Evolutionary conservation across 2,888 invertebrate species (phyloP).

Genomic region (Acronicta aceris): DNA sequence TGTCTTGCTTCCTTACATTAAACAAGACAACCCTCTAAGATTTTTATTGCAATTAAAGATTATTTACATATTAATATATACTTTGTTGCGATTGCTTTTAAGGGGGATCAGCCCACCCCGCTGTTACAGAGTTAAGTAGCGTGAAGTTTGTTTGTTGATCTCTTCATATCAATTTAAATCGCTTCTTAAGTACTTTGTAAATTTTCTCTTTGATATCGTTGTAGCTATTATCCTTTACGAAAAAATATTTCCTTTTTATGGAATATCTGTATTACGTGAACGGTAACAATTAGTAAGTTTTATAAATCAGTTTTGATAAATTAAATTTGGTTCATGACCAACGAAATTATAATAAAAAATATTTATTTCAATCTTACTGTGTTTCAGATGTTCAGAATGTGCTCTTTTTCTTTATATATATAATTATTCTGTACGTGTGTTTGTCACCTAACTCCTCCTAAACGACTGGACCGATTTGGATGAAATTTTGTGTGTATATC

Average conservation of each 20-base stretch:
- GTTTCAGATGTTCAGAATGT: no score
- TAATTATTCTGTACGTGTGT: no score
- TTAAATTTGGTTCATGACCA: no score
- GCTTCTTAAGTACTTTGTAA: conserved; percentile 40
- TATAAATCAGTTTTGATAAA: no score
- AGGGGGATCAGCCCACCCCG: conserved; percentile 36
- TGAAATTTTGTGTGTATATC: no score
- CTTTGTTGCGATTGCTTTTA: conserved; percentile 21
- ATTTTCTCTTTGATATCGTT: conserved; percentile 37
- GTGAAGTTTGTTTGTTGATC: conserved; percentile 55
- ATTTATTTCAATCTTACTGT: no score
- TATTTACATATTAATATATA: conserved; percentile 28
- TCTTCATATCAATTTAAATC: conserved; percentile 57
- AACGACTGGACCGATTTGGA: no score
- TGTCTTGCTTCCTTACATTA: neutral
- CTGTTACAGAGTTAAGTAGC: conserved; percentile 46
- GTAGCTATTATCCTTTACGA: conserved; percentile 3
- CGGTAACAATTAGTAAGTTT: no score
- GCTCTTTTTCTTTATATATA: no score
- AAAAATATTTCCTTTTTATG: neutral
- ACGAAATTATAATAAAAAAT: no score
- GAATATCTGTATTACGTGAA: no score
- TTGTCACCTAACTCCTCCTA: no score
- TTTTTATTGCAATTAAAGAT: conserved; percentile 37
- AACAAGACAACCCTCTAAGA: conserved; percentile 5